phyloP scores from a whole-genome alignment of 2,797 vertebrate genomes.

The Pampus argenteus region DNA sequence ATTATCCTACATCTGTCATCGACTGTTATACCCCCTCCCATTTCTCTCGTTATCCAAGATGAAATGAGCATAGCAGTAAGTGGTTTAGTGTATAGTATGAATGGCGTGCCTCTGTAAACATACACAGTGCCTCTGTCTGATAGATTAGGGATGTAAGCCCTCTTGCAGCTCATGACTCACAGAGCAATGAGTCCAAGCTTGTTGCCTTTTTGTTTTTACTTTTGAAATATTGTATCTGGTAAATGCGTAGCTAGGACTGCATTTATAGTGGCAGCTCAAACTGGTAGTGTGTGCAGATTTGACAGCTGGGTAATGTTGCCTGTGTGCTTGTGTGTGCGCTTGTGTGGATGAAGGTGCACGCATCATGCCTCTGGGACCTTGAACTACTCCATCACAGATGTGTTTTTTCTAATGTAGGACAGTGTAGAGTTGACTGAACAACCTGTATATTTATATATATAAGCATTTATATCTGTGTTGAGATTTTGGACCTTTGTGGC shows the following conservation, averaged over 20 bases:
- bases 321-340: slow-evolving; percentile 13
- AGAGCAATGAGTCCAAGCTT: slow-evolving; percentile 40
- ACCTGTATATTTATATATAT: too few relatives aligned
- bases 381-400: slow-evolving; percentile 39
- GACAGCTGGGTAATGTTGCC: background rate
- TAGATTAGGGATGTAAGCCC: slow-evolving; percentile 54
- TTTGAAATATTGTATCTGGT: slow-evolving; percentile 17
- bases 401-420: slow-evolving; percentile 44
- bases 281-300: slow-evolving; percentile 3
- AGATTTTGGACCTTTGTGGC: too few relatives aligned
- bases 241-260: slow-evolving; percentile 24
- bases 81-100: slow-evolving; percentile 30
- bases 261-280: slow-evolving; percentile 14
- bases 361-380: slow-evolving; percentile 31
- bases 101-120: slow-evolving; percentile 57
- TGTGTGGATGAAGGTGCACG: slow-evolving; percentile 47
- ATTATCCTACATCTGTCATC: slow-evolving; percentile 23
- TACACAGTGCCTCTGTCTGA: slow-evolving; percentile 63
- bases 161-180: slow-evolving; percentile 50
- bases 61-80: slow-evolving; percentile 33
- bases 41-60: slow-evolving; percentile 10
- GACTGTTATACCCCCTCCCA: background rate
- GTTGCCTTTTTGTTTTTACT: slow-evolving; percentile 24
- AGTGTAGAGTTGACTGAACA: slow-evolving; percentile 43
- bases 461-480: too few relatives aligned